These are phyloP conservation scores for Trachelus troglodyta DNA, from an alignment of 2,888 invertebrate species.

Conservation along the genomic window DNA sequence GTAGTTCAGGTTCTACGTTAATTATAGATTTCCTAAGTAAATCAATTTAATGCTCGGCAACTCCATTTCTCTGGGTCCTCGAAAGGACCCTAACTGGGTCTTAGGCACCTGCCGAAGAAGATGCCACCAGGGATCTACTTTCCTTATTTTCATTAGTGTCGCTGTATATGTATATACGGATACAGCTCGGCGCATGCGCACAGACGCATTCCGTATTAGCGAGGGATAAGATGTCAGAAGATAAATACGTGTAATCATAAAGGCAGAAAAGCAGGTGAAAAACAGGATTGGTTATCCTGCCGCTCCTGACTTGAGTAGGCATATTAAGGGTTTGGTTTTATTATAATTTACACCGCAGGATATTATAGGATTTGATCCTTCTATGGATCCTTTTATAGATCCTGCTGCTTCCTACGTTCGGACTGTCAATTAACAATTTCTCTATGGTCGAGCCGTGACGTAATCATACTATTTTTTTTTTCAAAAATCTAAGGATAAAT, in stretches of 20 bases:
- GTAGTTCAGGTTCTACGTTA: conserved; percentile 13
- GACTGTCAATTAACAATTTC: background rate
- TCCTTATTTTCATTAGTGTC: conserved; percentile 22
- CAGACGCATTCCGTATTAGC: conserved; percentile 25
- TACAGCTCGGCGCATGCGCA: conserved; percentile 17
- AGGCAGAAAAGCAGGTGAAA: conserved; percentile 35
- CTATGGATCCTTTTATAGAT: background rate
- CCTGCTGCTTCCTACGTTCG: background rate
- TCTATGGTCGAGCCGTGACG: background rate
- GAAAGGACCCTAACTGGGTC: conserved; percentile 24
- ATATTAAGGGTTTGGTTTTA: background rate
- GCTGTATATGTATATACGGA: background rate
- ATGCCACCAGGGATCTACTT: conserved; percentile 28
- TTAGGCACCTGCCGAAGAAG: conserved; percentile 44
- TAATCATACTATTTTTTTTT: background rate
- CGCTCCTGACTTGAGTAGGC: background rate
- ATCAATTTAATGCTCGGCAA: conserved; percentile 29
- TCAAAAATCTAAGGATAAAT: background rate
- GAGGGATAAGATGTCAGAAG: conserved; percentile 21
- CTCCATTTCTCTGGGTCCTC: conserved; percentile 24
- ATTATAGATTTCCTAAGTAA: conserved; percentile 23
- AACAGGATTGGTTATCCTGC: conserved; percentile 8
- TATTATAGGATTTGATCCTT: background rate
- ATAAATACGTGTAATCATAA: conserved; percentile 25
- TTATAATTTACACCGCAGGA: conserved; percentile 14